phyloP scores from a whole-genome alignment of 2,113 vertebrate species.

The Cavia porcellus region DNA sequence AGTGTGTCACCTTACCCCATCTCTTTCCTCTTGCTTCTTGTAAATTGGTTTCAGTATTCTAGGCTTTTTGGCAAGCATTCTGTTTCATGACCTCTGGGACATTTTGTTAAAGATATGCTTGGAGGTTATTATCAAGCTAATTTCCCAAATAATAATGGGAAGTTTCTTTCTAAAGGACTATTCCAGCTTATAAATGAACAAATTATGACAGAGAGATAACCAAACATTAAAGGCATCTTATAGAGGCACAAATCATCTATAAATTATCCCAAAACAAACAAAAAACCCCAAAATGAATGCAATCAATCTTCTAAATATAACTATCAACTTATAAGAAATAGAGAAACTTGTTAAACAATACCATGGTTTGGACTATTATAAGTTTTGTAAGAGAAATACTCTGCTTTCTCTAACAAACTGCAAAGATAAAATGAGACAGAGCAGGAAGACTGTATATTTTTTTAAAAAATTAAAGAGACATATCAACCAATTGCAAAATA shows the following conservation, averaged over 20 bases:
- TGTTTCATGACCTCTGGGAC: background rate
- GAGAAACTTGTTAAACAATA: background rate
- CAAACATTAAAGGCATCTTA: background rate
- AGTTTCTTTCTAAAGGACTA: conserved; percentile 48
- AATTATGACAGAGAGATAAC: background rate
- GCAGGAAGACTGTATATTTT: background rate
- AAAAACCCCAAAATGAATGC: background rate
- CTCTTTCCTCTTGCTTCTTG: background rate
- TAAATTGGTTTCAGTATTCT: background rate
- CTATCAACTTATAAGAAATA: background rate
- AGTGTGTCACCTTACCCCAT: background rate
- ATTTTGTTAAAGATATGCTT: background rate
- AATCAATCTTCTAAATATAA: background rate
- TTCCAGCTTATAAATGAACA: conserved; percentile 4
- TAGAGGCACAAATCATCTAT: background rate
- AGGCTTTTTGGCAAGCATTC: background rate
- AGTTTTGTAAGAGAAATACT: background rate
- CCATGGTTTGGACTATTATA: background rate
- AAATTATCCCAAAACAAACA: background rate
- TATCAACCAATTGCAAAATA: background rate
- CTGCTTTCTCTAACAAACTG: background rate
- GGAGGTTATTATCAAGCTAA: background rate
- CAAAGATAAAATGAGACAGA: conserved; percentile 14
- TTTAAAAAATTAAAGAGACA: background rate
- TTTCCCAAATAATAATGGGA: background rate